A percentile compares a stretch with the other conserved stretches of the same genome.
These are phyloP conservation scores for Hartigia nigra DNA, from an alignment of 2,888 invertebrate species.

Conservation along the genomic window DNA sequence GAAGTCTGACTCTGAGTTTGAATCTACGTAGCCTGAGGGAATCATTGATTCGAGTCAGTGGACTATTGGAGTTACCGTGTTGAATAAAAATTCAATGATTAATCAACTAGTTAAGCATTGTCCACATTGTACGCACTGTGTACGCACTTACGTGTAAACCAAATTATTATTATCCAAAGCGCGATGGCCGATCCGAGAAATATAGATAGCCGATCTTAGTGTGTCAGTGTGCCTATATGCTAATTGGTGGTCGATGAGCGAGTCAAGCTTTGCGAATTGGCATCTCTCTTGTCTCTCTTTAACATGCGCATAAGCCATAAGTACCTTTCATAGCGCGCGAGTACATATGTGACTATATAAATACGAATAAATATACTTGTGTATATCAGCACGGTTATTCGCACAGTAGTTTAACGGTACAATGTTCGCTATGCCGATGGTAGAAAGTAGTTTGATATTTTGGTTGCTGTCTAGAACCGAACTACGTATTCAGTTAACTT, in stretches of 20 bases:
- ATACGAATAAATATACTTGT: not conserved
- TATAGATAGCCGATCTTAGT: slow-evolving; percentile 55
- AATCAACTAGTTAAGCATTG: not conserved
- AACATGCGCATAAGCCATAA: not conserved
- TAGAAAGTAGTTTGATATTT: slow-evolving; percentile 56
- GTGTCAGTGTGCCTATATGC: slow-evolving; percentile 63
- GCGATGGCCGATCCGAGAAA: slow-evolving; percentile 18
- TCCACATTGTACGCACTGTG: not conserved
- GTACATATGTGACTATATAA: not conserved
- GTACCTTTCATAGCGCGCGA: not conserved
- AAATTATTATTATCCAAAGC: not conserved
- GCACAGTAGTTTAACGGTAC: slow-evolving; percentile 35
- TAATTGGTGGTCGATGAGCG: slow-evolving; percentile 47
- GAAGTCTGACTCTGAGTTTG: not conserved
- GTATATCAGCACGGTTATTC: slow-evolving; percentile 8
- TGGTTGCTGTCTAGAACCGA: slow-evolving; percentile 15
- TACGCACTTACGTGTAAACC: not conserved
- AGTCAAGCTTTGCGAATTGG: slow-evolving; percentile 38
- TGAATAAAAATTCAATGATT: not conserved
- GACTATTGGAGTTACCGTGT: not conserved
- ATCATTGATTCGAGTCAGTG: not conserved
- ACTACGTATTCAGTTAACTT: not conserved
- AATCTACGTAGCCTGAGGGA: not conserved
- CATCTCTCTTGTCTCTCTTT: slow-evolving; percentile 21
- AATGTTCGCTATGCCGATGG: slow-evolving; percentile 25